phyloP scores from a whole-genome alignment of 2,113 vertebrate species.

The Grammomys dolichurus region DNA sequence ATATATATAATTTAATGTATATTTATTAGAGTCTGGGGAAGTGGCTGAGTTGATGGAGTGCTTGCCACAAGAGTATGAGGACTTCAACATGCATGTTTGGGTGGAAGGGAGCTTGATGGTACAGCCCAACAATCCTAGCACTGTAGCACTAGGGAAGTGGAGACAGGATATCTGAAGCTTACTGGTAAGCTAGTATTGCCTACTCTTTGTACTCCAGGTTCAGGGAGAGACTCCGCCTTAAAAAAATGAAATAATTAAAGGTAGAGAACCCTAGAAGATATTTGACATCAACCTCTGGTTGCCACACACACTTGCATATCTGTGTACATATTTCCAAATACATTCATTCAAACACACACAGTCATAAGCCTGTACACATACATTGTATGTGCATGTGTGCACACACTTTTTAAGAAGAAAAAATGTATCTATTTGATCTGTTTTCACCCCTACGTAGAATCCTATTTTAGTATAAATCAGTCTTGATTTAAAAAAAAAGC shows the following conservation, averaged over 20 bases:
- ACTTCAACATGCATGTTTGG: background rate
- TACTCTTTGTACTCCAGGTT: too few species aligned
- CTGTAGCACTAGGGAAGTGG: background rate
- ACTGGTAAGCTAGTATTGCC: background rate
- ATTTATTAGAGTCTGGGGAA: background rate
- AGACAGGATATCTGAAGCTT: background rate
- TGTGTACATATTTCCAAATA: background rate
- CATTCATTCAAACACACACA: background rate
- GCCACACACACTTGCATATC: background rate
- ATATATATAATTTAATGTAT: background rate
- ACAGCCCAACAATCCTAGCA: background rate
- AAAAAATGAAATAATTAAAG: background rate
- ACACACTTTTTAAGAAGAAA: background rate
- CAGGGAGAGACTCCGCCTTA: background rate
- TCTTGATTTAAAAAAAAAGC: constrained; percentile 43
- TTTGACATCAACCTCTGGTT: background rate
- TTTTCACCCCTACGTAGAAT: background rate
- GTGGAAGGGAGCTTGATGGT: background rate
- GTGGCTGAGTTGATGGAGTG: background rate
- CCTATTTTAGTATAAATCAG: background rate
- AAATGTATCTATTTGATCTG: background rate
- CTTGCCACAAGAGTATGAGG: background rate
- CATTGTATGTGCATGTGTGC: background rate
- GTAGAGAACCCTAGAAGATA: background rate
- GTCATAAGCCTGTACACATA: background rate